phyloP scores from a whole-genome alignment of 2,888 invertebrate species.

The Aelia acuminata region DNA sequence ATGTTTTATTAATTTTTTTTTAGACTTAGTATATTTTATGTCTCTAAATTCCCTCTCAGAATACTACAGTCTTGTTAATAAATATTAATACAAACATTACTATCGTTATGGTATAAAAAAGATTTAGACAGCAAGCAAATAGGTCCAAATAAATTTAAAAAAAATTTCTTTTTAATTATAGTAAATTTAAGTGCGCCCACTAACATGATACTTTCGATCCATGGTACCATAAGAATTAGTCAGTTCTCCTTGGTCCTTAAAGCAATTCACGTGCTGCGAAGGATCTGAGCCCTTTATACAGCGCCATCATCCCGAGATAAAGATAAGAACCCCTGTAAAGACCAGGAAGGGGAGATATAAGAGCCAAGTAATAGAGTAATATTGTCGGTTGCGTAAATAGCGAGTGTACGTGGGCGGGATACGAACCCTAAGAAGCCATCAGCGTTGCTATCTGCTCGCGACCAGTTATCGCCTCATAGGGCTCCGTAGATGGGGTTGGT shows the following conservation, averaged over 20 bases:
- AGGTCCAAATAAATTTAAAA: no score
- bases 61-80: no score
- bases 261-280: not conserved
- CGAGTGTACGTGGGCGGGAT: constrained; percentile 31
- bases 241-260: not conserved
- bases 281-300: not conserved
- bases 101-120: no score
- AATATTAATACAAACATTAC: no score
- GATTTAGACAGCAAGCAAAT: no score
- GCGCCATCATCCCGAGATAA: not conserved
- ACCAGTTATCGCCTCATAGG: not conserved
- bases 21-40: no score
- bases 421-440: not conserved
- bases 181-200: no score
- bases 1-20: no score
- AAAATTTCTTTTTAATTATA: no score
- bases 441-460: not conserved
- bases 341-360: not conserved
- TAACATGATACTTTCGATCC: no score
- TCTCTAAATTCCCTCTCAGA: no score
- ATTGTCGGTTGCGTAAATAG: constrained; percentile 32
- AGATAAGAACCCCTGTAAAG: not conserved
- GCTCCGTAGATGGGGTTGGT: not conserved
- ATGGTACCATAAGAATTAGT: not conserved
- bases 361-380: constrained; percentile 37